Percentiles rank a stretch among this genome's conserved stretches.
Evolutionary conservation across 2,113 vertebrate species (phyloP).

Genomic region (Tupaia chinensis): DNA sequence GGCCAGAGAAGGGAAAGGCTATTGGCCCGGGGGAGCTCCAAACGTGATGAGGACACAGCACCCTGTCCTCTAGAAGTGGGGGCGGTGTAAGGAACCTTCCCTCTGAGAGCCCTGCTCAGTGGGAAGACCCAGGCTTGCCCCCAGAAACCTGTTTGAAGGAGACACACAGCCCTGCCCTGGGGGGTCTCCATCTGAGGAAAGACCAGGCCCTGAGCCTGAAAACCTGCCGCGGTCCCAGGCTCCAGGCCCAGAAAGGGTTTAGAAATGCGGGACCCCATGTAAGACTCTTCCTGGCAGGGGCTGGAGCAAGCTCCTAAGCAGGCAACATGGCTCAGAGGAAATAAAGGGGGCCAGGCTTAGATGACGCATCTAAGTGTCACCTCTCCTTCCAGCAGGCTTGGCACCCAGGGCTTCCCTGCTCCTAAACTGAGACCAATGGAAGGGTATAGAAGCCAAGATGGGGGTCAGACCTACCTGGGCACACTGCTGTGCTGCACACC

Average conservation of each 20-base stretch:
- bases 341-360: not conserved
- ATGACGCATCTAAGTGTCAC: not conserved
- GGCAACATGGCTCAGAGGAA: not conserved
- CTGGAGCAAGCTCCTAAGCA: not conserved
- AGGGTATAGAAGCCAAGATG: not conserved
- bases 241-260: not conserved
- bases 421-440: not conserved
- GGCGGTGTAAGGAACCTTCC: not conserved
- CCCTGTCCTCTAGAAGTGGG: not conserved
- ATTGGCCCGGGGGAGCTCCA: not conserved
- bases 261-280: not conserved
- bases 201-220: not conserved
- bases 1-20: slow-evolving; percentile 58
- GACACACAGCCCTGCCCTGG: not conserved
- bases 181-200: not conserved
- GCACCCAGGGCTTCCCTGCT: not conserved
- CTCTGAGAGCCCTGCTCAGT: not conserved
- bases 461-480: slow-evolving; percentile 90
- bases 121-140: not conserved
- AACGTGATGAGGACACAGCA: not conserved
- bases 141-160: not conserved
- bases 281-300: not conserved
- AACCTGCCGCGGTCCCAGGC: not conserved
- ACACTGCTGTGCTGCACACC: slow-evolving; percentile 94
- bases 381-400: not conserved